Percentiles rank a stretch among this genome's conserved stretches.
Conservation (phyloP, 2,888 invertebrate species). For the Anticlea derivata region DNA sequence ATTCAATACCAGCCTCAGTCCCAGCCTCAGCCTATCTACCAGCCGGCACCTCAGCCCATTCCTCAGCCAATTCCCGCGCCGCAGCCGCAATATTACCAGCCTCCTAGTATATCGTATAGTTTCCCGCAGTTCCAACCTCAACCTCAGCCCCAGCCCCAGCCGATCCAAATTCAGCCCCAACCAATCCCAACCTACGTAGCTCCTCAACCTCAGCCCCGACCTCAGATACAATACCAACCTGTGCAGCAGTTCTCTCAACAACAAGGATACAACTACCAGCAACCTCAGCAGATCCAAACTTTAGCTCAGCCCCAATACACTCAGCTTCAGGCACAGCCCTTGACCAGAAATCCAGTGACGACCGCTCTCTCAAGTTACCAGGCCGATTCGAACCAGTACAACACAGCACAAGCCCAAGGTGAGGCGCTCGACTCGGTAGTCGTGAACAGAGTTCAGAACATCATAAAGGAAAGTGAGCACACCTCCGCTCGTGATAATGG, state of each 20-base stretch:
- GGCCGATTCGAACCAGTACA: conserved; percentile 68
- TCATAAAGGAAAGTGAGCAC: conserved; percentile 72
- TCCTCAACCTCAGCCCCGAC: conserved; percentile 39
- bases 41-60: conserved; percentile 39
- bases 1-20: conserved; percentile 32
- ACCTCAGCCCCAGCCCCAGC: conserved; percentile 26
- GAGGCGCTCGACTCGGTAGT: conserved; percentile 67
- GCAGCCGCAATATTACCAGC: conserved; percentile 28
- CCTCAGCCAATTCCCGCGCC: conserved; percentile 17
- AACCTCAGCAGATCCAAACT: conserved; percentile 38
- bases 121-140: conserved; percentile 30
- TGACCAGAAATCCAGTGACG: conserved; percentile 38
- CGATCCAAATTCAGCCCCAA: conserved; percentile 23
- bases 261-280: conserved; percentile 36
- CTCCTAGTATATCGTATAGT: conserved; percentile 37
- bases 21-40: conserved; percentile 33
- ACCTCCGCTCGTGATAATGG: conserved; percentile 67
- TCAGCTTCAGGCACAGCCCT: conserved; percentile 49
- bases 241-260: conserved; percentile 41
- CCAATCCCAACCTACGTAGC: conserved; percentile 34
- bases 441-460: conserved; percentile 63
- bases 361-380: conserved; percentile 64
- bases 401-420: conserved; percentile 45
- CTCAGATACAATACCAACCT: conserved; percentile 34
- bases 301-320: conserved; percentile 34